A percentile compares a stretch with the other conserved stretches of the same genome.
Conservation (phyloP, 2,888 invertebrate genomes). For the Troilus luridus region DNA sequence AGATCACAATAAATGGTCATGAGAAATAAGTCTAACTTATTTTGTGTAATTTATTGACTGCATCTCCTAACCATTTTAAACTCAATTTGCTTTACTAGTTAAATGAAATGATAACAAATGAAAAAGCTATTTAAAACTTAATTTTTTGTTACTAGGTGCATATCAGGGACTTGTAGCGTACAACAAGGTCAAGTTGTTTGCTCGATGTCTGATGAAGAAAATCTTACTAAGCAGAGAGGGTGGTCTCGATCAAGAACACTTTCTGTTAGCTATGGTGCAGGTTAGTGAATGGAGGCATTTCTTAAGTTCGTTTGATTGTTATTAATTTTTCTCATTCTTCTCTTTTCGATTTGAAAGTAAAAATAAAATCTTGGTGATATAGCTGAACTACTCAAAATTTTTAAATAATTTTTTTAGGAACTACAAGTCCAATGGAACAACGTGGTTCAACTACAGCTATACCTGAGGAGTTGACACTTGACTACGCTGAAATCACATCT, state of each 20-base stretch:
- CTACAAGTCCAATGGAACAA: conserved; percentile 83
- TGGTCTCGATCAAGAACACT: conserved; percentile 92
- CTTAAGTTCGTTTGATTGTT: neutral
- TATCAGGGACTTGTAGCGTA: conserved; percentile 75
- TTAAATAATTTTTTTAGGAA: conserved; percentile 72
- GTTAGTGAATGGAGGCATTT: conserved; percentile 49
- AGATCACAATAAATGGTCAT: no score
- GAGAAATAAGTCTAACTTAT: no score
- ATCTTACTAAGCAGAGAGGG: conserved; percentile 77
- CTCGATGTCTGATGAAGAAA: conserved; percentile 73
- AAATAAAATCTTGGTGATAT: no score
- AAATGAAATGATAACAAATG: no score
- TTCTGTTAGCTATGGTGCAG: conserved; percentile 83
- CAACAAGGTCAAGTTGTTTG: conserved; percentile 68
- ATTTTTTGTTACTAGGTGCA: conserved; percentile 71
- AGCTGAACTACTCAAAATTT: neutral
- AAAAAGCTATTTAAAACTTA: neutral
- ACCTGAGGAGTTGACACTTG: conserved; percentile 89
- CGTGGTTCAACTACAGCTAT: conserved; percentile 82
- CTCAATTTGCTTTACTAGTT: no score
- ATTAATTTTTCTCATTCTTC: neutral
- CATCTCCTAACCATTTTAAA: no score
- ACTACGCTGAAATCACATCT: conserved; percentile 97
- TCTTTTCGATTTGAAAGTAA: no score
- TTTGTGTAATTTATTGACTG: no score